A percentile compares a stretch with the other conserved stretches of the same genome.
These are phyloP conservation scores for Brachyptera risi DNA, from an alignment of 2,888 invertebrate genomes.

Conservation along the genomic window DNA sequence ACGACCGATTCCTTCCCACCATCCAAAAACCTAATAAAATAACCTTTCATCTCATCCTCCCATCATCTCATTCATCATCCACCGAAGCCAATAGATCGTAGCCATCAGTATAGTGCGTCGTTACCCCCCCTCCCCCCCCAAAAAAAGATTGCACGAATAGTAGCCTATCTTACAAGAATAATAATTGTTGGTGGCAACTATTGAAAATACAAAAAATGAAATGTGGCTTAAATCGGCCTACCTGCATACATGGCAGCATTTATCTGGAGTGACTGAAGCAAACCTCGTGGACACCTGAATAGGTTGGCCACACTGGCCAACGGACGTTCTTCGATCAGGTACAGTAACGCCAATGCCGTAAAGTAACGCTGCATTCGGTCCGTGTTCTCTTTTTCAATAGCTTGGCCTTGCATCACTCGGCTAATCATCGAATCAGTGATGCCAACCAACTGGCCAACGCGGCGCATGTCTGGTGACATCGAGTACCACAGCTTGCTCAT, in stretches of 20 bases:
- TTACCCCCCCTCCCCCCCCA: no score
- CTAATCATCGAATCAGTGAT: slow-evolving; percentile 81
- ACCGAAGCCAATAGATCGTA: no score
- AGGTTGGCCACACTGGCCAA: slow-evolving; percentile 75
- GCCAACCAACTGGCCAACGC: slow-evolving; percentile 86
- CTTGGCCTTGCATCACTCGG: no score
- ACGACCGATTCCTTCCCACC: no score
- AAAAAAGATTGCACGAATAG: no score
- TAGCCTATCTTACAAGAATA: no score
- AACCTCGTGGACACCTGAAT: slow-evolving; percentile 82
- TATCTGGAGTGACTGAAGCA: slow-evolving; percentile 91
- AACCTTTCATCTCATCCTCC: no score
- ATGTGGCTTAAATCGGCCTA: slow-evolving; percentile 40
- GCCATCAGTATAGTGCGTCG: no score
- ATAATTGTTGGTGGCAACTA: no score
- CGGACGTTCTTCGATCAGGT: slow-evolving; percentile 87
- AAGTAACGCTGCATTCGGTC: slow-evolving; percentile 68
- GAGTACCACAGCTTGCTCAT: slow-evolving; percentile 78
- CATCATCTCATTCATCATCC: no score
- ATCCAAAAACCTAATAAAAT: no score
- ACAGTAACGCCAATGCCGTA: slow-evolving; percentile 85
- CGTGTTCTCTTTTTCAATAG: slow-evolving; percentile 63
- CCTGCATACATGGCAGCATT: slow-evolving; percentile 93
- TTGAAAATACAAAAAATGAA: no score
- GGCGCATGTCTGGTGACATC: slow-evolving; percentile 70